Base-by-base conservation (phyloP, 2,797 vertebrate genomes). In the Falco peregrinus region DNA sequence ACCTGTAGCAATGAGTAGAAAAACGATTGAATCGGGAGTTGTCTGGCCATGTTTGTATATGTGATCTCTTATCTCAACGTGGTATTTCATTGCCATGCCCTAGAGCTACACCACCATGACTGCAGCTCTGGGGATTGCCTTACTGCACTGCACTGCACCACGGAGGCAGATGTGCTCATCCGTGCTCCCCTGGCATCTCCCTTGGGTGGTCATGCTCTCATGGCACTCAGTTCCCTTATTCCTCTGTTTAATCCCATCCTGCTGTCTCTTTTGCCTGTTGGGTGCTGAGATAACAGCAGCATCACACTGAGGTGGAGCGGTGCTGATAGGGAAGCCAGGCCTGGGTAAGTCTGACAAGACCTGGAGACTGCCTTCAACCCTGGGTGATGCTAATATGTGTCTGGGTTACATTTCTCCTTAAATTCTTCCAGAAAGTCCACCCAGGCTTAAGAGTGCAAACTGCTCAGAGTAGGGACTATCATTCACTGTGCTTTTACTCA, bases 401-500 rank as follows among this genome's bases (percentile, higher is more conserved):
- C 57, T 61, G 51, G 28, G 64, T 74, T 68, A 22, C 77, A 84
- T 68, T 85, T 45, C 81, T 74, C 69, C 61, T 43, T 16, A 61
- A 80, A 59, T 71, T 78, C 53, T 57, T 41, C 71, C 75, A 74
- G 35, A 16, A 20, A 73, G 63, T 84, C 56, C 67, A 45, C 19
- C n/a, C 51, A 50, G 67, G n/a, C 61, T 82, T 64, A 22, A 8
- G 48, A 80, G 53, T 17, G 57, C 41, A 64, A 85, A 75, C 16
- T 65, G 53, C 76, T 92, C 16, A 5, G 57, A 75, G 84, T 1
- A 53, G 50, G 13, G 57, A 41, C 81, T 39, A 92, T 95, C 90
- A 87, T 8, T 94, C 88, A 92, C 84, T n/a, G 78, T 47, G 88
- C 94, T 68, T 93, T 89, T 83, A 61, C 87, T 94, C 90, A 83